Evolutionary conservation across 2,888 invertebrate genomes (phyloP).

Genomic region (Dicycla oo): DNA sequence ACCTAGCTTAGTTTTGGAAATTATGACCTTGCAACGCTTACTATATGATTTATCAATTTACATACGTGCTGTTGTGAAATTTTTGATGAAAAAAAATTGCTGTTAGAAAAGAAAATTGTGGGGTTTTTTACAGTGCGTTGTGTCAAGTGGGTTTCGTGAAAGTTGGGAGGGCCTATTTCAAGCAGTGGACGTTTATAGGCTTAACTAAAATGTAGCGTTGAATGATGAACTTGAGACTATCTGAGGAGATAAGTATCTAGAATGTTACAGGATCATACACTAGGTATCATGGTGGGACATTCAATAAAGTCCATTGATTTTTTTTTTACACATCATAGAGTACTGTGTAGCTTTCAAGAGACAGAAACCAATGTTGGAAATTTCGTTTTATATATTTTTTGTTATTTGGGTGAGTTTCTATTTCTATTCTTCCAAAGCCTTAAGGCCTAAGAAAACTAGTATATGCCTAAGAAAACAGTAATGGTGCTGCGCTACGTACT

Average conservation of each 20-base stretch:
- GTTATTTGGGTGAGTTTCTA: neutral
- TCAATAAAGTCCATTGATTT: neutral
- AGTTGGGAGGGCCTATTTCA: neutral
- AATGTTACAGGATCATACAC: neutral
- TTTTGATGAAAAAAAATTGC: constrained; percentile 31
- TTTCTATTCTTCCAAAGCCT: neutral
- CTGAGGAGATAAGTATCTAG: neutral
- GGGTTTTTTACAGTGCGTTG: neutral
- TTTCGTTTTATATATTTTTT: neutral
- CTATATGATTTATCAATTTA: constrained; percentile 63
- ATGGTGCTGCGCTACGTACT: no score
- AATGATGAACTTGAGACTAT: neutral
- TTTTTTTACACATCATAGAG: neutral
- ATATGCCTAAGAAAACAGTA: neutral
- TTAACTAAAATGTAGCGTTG: neutral
- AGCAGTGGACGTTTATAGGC: neutral
- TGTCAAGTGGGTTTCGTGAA: neutral
- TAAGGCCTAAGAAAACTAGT: neutral
- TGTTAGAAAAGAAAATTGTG: neutral
- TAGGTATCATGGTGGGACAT: neutral
- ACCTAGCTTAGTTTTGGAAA: constrained; percentile 58
- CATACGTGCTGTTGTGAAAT: constrained; percentile 54
- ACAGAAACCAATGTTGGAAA: neutral
- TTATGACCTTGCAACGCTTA: constrained; percentile 59
- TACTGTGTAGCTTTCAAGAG: neutral